Percentiles rank a stretch among this genome's conserved stretches.
phyloP scores from a whole-genome alignment of 2,888 invertebrate species.

The Acleris emargana region DNA sequence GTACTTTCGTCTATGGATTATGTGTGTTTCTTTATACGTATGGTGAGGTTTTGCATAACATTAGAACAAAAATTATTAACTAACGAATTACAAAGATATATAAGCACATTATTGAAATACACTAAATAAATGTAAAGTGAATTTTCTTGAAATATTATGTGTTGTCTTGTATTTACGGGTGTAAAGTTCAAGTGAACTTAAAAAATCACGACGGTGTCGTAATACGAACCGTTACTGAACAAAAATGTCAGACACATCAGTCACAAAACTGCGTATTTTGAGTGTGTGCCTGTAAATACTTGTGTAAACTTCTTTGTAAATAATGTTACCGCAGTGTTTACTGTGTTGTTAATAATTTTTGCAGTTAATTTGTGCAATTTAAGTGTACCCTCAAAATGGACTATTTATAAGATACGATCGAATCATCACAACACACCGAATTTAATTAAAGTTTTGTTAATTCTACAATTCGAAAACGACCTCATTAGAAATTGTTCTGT shows the following conservation, averaged over 20 bases:
- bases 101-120: too few species aligned
- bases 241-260: conserved; percentile 57
- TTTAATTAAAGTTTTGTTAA: conserved; percentile 25
- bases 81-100: too few species aligned
- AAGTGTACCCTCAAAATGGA: conserved; percentile 27
- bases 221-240: conserved; percentile 45
- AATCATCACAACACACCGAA: conserved; percentile 14
- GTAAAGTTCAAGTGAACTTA: too few species aligned
- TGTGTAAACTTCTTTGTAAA: conserved; percentile 49
- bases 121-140: too few species aligned
- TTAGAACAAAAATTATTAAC: too few species aligned
- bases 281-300: conserved; percentile 47
- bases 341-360: background rate
- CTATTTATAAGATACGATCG: conserved; percentile 31
- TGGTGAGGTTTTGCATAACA: too few species aligned
- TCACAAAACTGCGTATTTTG: conserved; percentile 69
- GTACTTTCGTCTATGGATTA: background rate
- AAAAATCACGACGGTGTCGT: background rate
- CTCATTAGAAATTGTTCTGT: conserved; percentile 36
- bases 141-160: too few species aligned
- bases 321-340: conserved; percentile 41
- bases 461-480: conserved; percentile 44
- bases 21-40: too few species aligned
- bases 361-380: conserved; percentile 1
- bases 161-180: too few species aligned